Conservation (phyloP, 1,140 invertebrate genomes). For the Anastrepha obliqua region DNA sequence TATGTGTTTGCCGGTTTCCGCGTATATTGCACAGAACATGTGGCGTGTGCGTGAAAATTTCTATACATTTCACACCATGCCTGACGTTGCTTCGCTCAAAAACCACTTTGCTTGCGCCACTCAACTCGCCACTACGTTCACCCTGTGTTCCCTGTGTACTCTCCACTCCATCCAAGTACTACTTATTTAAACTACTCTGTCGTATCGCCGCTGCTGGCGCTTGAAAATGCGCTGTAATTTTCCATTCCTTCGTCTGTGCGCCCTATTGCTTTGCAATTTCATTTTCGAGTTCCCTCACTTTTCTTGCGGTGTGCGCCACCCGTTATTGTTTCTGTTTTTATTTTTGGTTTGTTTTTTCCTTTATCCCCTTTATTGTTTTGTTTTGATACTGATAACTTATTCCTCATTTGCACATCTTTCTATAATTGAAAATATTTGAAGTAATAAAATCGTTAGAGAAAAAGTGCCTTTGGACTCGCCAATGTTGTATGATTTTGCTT, state of each 20-base stretch:
- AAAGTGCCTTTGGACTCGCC: no score
- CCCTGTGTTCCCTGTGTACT: not conserved
- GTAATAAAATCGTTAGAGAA: not conserved
- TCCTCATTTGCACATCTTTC: not conserved
- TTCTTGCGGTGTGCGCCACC: not conserved
- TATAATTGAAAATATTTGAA: not conserved
- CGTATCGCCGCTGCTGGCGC: not conserved
- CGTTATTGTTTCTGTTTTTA: not conserved
- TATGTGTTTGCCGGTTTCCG: conserved; percentile 4
- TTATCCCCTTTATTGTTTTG: conserved; percentile 16
- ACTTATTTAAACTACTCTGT: not conserved
- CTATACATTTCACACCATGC: conserved; percentile 11
- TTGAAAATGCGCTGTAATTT: conserved; percentile 45
- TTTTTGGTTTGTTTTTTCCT: conserved; percentile 19
- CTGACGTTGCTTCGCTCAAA: not conserved
- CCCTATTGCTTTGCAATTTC: conserved; percentile 17
- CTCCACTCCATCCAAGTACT: not conserved
- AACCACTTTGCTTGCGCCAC: conserved; percentile 1
- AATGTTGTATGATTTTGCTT: no score
- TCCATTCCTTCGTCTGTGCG: conserved; percentile 36
- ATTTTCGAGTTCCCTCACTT: not conserved
- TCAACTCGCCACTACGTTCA: not conserved
- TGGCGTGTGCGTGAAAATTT: conserved; percentile 48
- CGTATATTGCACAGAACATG: conserved; percentile 24
- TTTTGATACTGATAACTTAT: not conserved